Base-by-base conservation (phyloP, 2,797 vertebrate genomes). In the Smutsia temminckii region DNA sequence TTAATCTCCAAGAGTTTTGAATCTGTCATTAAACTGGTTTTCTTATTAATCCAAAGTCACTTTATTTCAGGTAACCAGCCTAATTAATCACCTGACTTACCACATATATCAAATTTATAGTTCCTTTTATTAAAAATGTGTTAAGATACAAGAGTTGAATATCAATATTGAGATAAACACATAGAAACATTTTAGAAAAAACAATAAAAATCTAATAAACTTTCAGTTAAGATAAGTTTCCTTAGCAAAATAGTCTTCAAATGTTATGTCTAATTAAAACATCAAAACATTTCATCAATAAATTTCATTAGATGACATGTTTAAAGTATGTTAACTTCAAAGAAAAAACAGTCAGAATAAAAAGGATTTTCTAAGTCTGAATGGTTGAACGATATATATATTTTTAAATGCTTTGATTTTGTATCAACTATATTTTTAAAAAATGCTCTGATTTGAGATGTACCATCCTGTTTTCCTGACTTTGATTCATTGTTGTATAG, bases 401-500 rank as follows among this genome's bases (percentile, higher is more conserved):
- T 93, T 29, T 74, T 89, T 84, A 89, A 88, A 77, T n/a, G 17
- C 29, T 96, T 97, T 95, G 5, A 55, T 97, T 97, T 96, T 46
- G 2, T 46, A 46, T 46, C 46, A 46, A 46, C 46, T 46, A 46
- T 46, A 46, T 12, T 46, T 12, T 46, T 85, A 61, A 21, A 94
- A 86, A 85, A 77, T 29, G 13, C 23, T 96, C 97, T 95, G 5
- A 55, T 97, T 97, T 96, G 59, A 95, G 71, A 72, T 25, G 8
- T 49, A 79, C 40, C 40, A 92, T 93, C 20, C 34, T 95, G 74
- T 97, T 97, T 97, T 91, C 85, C 83, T 96, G 96, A 98, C 93
- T 97, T 97, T 98, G 97, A 98, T 98, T 98, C 96, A 97, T 97
- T 98, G 89, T 71, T 88, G 16, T 86, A 37, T 96, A 95, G 94